Evolutionary conservation across 2,113 vertebrate species (phyloP).

Genomic region (Camelus bactrianus): DNA sequence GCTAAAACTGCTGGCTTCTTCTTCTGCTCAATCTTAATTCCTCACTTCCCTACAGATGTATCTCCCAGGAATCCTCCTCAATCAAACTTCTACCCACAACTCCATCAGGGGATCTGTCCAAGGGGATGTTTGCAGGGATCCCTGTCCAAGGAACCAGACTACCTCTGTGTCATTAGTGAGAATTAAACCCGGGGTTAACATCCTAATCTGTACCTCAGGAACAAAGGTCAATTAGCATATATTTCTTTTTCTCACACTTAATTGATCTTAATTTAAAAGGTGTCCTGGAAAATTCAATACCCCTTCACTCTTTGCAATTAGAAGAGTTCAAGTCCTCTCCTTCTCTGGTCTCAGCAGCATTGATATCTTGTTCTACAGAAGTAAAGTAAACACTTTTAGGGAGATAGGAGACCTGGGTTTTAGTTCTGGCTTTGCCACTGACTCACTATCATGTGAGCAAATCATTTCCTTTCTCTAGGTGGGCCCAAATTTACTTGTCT

Average conservation of each 20-base stretch:
- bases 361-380: neutral
- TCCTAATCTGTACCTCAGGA: constrained; percentile 9
- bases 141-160: neutral
- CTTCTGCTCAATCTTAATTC: neutral
- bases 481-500: neutral
- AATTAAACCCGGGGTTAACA: neutral
- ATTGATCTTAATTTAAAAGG: constrained; percentile 28
- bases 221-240: neutral
- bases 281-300: neutral
- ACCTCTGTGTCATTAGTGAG: neutral
- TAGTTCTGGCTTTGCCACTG: neutral
- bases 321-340: neutral
- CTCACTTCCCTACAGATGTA: neutral
- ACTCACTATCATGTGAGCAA: neutral
- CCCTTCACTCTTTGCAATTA: neutral
- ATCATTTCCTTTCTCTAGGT: neutral
- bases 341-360: neutral
- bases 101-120: neutral
- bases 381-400: neutral
- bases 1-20: neutral
- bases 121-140: constrained; percentile 9
- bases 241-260: neutral
- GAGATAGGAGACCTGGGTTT: neutral
- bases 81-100: neutral
- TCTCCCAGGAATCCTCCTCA: neutral